phyloP scores from a whole-genome alignment of 23 tunicate species.

The Trididemnum clinides region DNA sequence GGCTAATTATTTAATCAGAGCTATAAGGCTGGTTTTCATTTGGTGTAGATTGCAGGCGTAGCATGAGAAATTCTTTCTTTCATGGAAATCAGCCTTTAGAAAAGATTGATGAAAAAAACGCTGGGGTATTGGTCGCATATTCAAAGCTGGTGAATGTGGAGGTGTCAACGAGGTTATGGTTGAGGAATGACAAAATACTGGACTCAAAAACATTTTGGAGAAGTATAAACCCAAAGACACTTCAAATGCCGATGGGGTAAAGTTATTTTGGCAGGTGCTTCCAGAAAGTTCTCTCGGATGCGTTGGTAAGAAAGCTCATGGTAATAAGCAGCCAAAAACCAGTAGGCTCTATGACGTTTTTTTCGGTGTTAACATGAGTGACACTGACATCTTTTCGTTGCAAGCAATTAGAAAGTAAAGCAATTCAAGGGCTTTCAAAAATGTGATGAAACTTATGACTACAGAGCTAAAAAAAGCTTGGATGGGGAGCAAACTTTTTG shows the following conservation, averaged over 20 bases:
- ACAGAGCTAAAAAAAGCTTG: slow-evolving; percentile 6
- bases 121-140: slow-evolving; percentile 1
- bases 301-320: not conserved
- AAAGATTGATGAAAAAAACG: not conserved
- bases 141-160: slow-evolving; percentile 12
- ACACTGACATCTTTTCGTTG: not conserved
- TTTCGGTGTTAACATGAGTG: slow-evolving; percentile 14
- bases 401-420: not conserved
- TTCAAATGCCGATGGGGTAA: not conserved
- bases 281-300: slow-evolving; percentile 3
- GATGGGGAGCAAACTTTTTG: not conserved
- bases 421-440: slow-evolving; percentile 1
- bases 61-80: too few species aligned
- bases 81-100: not conserved
- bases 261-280: slow-evolving; percentile 3
- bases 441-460: slow-evolving; percentile 4
- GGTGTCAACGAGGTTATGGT: not conserved
- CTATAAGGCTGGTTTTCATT: not conserved
- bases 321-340: slow-evolving; percentile 11
- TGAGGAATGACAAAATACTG: not conserved
- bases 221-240: slow-evolving; percentile 1
- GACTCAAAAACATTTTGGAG: not conserved
- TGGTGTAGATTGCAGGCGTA: too few species aligned
- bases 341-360: not conserved
- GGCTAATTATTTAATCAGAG: slow-evolving; percentile 1